These are phyloP conservation scores for Pammene fasciana DNA, from an alignment of 2,888 invertebrate species.

Conservation along the genomic window DNA sequence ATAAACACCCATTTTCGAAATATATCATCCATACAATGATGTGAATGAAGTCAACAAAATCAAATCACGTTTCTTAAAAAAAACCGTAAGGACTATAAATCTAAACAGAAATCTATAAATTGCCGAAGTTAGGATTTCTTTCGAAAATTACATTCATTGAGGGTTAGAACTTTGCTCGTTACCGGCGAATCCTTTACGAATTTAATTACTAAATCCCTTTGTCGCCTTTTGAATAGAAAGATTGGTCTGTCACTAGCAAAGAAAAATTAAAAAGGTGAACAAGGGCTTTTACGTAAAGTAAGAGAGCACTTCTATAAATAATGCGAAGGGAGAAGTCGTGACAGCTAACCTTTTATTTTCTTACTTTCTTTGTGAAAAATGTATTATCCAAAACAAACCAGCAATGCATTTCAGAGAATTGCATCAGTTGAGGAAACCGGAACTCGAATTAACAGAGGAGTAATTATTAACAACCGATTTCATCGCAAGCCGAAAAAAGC, in stretches of 20 bases:
- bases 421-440: too few species aligned
- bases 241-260: slow-evolving; percentile 72
- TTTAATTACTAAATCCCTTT: slow-evolving; percentile 76
- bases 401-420: too few species aligned
- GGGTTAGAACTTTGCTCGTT: slow-evolving; percentile 79
- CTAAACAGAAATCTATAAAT: slow-evolving; percentile 18
- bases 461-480: too few species aligned
- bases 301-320: slow-evolving; percentile 45
- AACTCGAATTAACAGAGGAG: too few species aligned
- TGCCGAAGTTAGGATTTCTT: slow-evolving; percentile 67
- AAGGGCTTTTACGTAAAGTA: slow-evolving; percentile 36
- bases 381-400: too few species aligned
- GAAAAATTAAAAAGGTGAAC: slow-evolving; percentile 46
- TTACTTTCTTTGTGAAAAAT: background rate
- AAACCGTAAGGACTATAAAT: background rate
- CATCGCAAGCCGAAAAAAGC: too few species aligned
- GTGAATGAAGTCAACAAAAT: too few species aligned
- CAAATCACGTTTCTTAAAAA: background rate
- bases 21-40: too few species aligned
- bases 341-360: slow-evolving; percentile 7
- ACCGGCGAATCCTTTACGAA: slow-evolving; percentile 72
- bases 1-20: too few species aligned
- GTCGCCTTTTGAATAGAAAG: slow-evolving; percentile 69
- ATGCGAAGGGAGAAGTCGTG: slow-evolving; percentile 28
- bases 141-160: slow-evolving; percentile 78